Conservation (phyloP, 1,140 invertebrate genomes). For the Tribolium castaneum region DNA sequence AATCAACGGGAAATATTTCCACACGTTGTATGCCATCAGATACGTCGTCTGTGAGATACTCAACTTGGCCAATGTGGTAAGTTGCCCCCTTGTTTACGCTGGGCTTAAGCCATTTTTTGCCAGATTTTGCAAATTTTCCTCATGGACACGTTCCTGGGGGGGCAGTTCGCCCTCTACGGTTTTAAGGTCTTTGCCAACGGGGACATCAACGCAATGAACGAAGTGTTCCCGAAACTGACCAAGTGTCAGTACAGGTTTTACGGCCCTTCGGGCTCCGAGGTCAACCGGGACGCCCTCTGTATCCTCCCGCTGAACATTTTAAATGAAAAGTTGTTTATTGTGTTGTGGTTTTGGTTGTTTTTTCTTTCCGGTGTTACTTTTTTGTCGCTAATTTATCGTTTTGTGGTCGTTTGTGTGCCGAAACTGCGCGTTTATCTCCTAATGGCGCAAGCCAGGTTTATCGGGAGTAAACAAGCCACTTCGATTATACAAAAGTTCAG, state of each 20-base stretch:
- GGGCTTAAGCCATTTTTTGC: constrained; percentile 43
- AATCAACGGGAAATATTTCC: constrained; percentile 68
- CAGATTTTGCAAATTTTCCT: constrained; percentile 73
- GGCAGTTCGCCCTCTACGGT: constrained; percentile 79
- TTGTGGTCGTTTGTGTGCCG: constrained; percentile 65
- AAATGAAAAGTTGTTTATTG: constrained; percentile 84
- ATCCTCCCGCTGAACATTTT: constrained; percentile 81
- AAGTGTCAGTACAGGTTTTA: constrained; percentile 79
- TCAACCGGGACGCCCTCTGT: constrained; percentile 76
- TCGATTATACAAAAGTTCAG: constrained; percentile 68
- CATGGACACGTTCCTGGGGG: constrained; percentile 79
- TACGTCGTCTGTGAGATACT: constrained; percentile 79
- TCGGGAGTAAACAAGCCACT: constrained; percentile 65
- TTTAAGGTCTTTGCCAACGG: constrained; percentile 68
- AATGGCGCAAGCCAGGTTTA: constrained; percentile 66
- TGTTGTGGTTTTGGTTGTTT: constrained; percentile 86
- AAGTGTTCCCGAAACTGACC: constrained; percentile 81
- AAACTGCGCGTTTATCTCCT: constrained; percentile 69
- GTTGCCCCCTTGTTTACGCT: constrained; percentile 50
- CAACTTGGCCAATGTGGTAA: constrained; percentile 77
- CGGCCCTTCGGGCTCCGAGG: constrained; percentile 71
- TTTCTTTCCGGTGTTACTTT: constrained; percentile 72
- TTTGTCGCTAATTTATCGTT: constrained; percentile 72
- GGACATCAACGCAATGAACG: constrained; percentile 68
- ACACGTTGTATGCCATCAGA: constrained; percentile 75